Conservation (phyloP, 2,113 vertebrate species). For the Clupea harengus region DNA sequence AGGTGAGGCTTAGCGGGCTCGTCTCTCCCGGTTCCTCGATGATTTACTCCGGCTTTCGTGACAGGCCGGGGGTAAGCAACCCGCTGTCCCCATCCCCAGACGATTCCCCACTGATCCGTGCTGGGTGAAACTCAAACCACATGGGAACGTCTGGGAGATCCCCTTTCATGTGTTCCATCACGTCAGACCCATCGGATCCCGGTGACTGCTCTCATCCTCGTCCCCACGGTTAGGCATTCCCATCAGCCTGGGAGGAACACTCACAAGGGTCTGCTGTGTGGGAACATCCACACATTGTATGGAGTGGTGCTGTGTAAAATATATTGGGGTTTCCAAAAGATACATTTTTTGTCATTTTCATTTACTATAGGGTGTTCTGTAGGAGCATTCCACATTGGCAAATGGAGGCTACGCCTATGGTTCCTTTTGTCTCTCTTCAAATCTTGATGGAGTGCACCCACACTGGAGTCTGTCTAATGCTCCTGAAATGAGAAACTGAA, state of each 20-base stretch:
- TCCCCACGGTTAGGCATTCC: neutral
- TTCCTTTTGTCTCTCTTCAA: neutral
- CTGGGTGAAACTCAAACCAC: conserved; percentile 59
- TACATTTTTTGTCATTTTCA: neutral
- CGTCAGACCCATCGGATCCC: neutral
- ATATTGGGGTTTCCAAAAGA: neutral
- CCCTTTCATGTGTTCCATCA: conserved; percentile 55
- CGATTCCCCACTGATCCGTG: conserved; percentile 12
- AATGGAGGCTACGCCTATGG: neutral
- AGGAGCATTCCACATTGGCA: neutral
- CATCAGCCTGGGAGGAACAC: neutral
- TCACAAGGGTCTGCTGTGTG: too few species aligned
- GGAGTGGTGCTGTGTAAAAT: neutral
- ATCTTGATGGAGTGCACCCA: neutral
- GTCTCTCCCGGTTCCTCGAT: conserved; percentile 11
- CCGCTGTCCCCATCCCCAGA: conserved; percentile 14
- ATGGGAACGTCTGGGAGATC: conserved; percentile 56
- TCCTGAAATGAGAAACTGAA: conserved; percentile 5
- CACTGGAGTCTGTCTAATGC: neutral
- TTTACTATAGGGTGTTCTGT: neutral
- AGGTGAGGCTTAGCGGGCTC: neutral
- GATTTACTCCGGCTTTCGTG: conserved; percentile 59
- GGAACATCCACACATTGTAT: neutral
- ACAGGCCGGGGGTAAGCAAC: conserved; percentile 29
- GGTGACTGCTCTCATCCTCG: neutral